These are phyloP conservation scores for Pocillopora meandrina DNA, from an alignment of 92 coral and sea anemone genomes.

Conservation along the genomic window DNA sequence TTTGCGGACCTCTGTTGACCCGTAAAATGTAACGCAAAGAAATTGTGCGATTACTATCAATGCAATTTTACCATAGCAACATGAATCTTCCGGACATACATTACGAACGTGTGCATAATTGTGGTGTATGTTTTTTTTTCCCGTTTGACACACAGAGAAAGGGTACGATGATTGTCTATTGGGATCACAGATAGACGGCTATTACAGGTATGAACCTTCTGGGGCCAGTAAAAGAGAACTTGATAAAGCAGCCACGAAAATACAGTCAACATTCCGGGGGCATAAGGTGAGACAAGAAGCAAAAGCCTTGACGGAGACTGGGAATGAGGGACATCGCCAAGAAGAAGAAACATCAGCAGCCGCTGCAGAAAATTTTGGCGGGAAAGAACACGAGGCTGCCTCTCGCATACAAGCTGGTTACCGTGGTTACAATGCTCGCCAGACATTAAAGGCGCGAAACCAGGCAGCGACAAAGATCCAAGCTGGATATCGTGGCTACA, in stretches of 20 bases:
- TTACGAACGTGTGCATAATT: no score
- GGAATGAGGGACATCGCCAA: not conserved
- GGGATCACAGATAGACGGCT: slow-evolving; percentile 90
- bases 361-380: slow-evolving; percentile 24
- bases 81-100: no score
- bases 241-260: slow-evolving; percentile 49
- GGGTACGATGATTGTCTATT: slow-evolving; percentile 87
- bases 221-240: slow-evolving; percentile 18
- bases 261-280: slow-evolving; percentile 63
- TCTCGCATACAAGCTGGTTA: slow-evolving; percentile 83
- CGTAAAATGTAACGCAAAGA: no score
- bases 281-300: slow-evolving; percentile 53
- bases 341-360: not conserved
- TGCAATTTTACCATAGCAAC: no score
- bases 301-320: not conserved
- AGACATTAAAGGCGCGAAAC: slow-evolving; percentile 36
- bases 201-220: slow-evolving; percentile 68
- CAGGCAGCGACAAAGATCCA: slow-evolving; percentile 73
- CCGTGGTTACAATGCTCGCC: slow-evolving; percentile 82
- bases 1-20: no score
- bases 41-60: no score
- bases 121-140: not conserved
- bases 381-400: slow-evolving; percentile 68
- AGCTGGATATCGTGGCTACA: slow-evolving; percentile 71
- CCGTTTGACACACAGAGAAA: slow-evolving; percentile 48